Percentiles rank a stretch among this genome's conserved stretches.
These are phyloP conservation scores for Paramisgurnus dabryanus DNA, from an alignment of 2,113 vertebrate species.

Conservation along the genomic window DNA sequence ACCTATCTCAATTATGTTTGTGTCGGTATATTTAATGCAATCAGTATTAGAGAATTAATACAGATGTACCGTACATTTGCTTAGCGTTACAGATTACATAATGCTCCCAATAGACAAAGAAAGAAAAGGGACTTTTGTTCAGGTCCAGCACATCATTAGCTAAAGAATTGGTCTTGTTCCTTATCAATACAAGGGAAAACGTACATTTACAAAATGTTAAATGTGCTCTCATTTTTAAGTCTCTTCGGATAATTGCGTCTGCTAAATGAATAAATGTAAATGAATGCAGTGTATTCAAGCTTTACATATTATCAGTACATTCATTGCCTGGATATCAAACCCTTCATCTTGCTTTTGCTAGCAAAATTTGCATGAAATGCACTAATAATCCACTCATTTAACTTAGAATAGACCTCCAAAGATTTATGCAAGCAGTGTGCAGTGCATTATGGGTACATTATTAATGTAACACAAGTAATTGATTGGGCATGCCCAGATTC, in stretches of 20 bases:
- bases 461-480: neutral
- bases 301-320: too few species aligned
- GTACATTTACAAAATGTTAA: too few species aligned
- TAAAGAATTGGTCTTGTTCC: neutral
- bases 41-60: neutral
- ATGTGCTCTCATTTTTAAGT: too few species aligned
- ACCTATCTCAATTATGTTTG: constrained; percentile 16
- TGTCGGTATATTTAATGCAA: constrained; percentile 8
- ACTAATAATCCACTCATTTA: neutral
- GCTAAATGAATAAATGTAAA: too few species aligned
- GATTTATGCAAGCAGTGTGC: neutral
- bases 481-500: constrained; percentile 6
- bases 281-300: too few species aligned
- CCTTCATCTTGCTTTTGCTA: too few species aligned
- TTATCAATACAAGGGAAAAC: neutral
- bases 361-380: too few species aligned
- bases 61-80: neutral
- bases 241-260: too few species aligned
- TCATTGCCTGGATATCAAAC: too few species aligned
- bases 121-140: constrained; percentile 12
- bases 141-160: constrained; percentile 12
- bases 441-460: neutral
- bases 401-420: neutral
- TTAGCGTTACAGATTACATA: constrained; percentile 11
- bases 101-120: neutral